phyloP scores from a whole-genome alignment of 2,797 vertebrate genomes.

The Silurus aristotelis region DNA sequence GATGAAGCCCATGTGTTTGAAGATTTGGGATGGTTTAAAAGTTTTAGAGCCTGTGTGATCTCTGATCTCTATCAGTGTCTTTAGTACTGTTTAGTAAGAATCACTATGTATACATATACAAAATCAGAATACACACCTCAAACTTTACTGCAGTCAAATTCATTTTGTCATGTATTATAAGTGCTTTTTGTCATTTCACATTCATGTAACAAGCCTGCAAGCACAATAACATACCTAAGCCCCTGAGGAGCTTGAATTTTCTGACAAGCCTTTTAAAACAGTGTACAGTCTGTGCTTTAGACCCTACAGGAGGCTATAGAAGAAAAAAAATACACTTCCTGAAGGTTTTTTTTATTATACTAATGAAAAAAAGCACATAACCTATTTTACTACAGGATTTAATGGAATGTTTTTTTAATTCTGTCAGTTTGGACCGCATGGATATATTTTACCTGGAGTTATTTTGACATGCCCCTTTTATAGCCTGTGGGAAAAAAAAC shows the following conservation, averaged over 20 bases:
- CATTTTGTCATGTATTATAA: background rate
- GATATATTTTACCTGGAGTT: conserved; percentile 11
- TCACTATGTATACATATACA: background rate
- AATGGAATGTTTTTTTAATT: background rate
- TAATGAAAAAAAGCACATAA: background rate
- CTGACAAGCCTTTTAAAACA: background rate
- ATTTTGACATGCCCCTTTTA: background rate
- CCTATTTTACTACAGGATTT: background rate
- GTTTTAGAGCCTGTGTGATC: too few relatives aligned
- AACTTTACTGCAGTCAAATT: background rate
- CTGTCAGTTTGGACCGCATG: background rate
- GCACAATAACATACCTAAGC: background rate
- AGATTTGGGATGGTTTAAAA: too few relatives aligned
- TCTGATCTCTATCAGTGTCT: too few relatives aligned
- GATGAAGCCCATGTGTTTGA: too few relatives aligned
- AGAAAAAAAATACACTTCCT: background rate
- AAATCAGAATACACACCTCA: background rate
- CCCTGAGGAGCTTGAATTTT: background rate
- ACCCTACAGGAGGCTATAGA: background rate
- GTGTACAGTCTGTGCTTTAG: background rate
- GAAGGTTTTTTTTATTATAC: background rate
- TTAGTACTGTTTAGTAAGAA: background rate
- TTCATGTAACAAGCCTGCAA: background rate
- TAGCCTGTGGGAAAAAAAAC: background rate
- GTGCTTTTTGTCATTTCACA: too few relatives aligned